phyloP scores from a whole-genome alignment of 2,113 vertebrate genomes.

The Potamarius usumacintae region DNA sequence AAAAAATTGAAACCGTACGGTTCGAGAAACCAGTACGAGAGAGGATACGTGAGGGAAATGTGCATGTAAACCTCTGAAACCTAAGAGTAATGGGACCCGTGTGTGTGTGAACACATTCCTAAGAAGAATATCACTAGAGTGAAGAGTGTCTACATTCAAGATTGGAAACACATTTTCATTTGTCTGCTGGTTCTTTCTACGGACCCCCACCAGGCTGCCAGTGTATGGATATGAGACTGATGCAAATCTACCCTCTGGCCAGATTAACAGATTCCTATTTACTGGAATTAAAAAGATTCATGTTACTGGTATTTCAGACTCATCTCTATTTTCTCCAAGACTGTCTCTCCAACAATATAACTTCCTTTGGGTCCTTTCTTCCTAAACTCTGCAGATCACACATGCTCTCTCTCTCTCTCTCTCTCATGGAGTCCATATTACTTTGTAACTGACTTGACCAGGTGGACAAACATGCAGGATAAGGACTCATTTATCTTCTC shows the following conservation, averaged over 20 bases:
- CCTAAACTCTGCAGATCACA: not conserved
- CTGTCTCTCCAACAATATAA: not conserved
- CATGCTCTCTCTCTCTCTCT: not conserved
- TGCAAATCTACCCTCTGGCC: not conserved
- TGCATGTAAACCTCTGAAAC: conserved; percentile 63
- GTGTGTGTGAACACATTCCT: conserved; percentile 64
- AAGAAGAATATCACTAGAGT: conserved; percentile 59
- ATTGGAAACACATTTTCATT: conserved; percentile 68
- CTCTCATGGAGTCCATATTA: conserved; percentile 11
- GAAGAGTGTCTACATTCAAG: conserved; percentile 55
- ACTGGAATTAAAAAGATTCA: not conserved
- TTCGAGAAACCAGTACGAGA: conserved; percentile 25
- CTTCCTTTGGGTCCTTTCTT: not conserved
- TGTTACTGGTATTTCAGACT: not conserved
- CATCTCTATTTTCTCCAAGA: not conserved
- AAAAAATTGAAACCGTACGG: conserved; percentile 23
- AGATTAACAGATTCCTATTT: conserved; percentile 15
- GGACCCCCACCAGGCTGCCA: conserved; percentile 4
- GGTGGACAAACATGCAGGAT: conserved; percentile 77
- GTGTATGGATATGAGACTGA: not conserved
- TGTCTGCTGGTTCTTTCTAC: conserved; percentile 34
- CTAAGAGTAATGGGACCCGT: conserved; percentile 67
- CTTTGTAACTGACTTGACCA: conserved; percentile 68
- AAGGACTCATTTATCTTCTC: conserved; percentile 69
- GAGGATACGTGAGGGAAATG: conserved; percentile 58